phyloP scores from a whole-genome alignment of 2,113 vertebrate species.

The Eolophus roseicapilla region DNA sequence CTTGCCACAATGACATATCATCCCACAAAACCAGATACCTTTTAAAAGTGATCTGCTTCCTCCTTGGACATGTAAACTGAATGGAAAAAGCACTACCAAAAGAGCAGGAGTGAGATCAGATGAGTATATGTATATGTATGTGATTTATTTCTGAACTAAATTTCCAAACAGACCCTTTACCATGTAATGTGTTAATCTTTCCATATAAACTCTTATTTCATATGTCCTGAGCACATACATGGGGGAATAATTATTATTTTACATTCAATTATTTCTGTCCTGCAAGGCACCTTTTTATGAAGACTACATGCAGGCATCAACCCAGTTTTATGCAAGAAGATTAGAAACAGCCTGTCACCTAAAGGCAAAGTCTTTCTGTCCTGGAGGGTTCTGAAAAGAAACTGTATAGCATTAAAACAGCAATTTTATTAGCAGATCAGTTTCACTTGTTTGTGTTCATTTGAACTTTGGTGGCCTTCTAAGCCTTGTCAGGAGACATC shows the following conservation, averaged over 20 bases:
- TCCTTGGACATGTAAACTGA: not conserved
- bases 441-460: not conserved
- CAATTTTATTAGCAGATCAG: not conserved
- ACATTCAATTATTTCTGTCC: not conserved
- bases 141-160: not conserved
- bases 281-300: not conserved
- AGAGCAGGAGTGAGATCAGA: not conserved
- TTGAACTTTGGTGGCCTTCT: not conserved
- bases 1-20: not conserved
- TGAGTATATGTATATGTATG: not conserved
- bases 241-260: not conserved
- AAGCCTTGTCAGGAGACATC: conserved; percentile 55
- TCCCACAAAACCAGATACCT: not conserved
- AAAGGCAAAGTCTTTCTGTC: not conserved
- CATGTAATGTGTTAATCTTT: not conserved
- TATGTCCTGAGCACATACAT: not conserved
- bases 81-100: not conserved
- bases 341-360: not conserved
- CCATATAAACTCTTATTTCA: not conserved
- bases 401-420: not conserved
- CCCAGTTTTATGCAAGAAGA: not conserved
- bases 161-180: not conserved
- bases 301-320: not conserved
- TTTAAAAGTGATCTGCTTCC: not conserved
- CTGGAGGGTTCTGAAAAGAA: not conserved